Base-by-base conservation (phyloP, 2,113 vertebrate species). In the Gymnorhina tibicen region DNA sequence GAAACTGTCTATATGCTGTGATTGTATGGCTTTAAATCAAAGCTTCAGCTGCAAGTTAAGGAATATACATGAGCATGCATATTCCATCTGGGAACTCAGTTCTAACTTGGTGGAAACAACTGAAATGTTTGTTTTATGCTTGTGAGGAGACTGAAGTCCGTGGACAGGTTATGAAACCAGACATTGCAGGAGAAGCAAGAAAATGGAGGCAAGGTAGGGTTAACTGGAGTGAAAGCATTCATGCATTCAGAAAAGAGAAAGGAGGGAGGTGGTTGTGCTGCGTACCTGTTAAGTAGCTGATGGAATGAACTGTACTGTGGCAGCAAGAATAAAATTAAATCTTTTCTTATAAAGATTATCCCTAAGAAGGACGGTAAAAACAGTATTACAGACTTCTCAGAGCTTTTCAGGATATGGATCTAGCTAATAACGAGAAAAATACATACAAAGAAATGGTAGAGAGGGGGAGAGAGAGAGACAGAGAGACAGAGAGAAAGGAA, bases 11-110 rank as follows among this genome's bases (percentile, higher is more conserved):
- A 4, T 50, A 30, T 53, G 24, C 14, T 52, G 6, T 37, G 16
- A 19, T 62, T 0, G 0, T n/a, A 47, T 53, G 32, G 7, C 6
- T 87, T 39, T 63, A 8, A 30, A 55, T 32, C 20, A 85, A 74
- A 59, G 7, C 24, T 41, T 78, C 35, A 59, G 3, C 33, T 72
- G 13, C 0, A 3, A 46, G 8, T 75, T 59, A 72, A 53, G 28
- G 9, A 79, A 46, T 14, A n/a, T 16, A 55, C 7, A 47, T 42
- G 22, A 56, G n/a, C 0, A 1, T 30, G 21, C 3, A 6, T 69
- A n/a, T 66, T 82, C 22, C 32, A 6, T 10, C 44, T 60, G 15
- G 22, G 30, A 79, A 24, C 44, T 80, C 26, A 27, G n/a, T 42
- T n/a, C 3, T 6, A 44, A 16, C 6, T 44, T 72, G 21, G 35